These are phyloP conservation scores for Grammomys dolichurus DNA, from an alignment of 2,113 vertebrate genomes.

Conservation along the genomic window DNA sequence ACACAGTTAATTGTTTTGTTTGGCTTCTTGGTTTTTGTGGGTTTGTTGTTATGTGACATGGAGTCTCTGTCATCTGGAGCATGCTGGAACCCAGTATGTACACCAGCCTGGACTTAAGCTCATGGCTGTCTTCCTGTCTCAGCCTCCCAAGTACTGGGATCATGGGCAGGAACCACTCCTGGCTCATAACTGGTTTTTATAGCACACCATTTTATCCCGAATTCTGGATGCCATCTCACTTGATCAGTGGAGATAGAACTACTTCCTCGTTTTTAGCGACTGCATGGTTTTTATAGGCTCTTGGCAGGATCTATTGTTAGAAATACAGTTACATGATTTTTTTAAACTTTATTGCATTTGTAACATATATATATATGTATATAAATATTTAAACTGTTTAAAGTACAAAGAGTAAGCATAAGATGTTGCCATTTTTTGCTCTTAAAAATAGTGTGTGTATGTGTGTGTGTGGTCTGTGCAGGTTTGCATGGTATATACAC, in stretches of 20 bases:
- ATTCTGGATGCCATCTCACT: neutral
- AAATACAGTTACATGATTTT: neutral
- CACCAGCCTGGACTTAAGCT: neutral
- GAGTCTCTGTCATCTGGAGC: neutral
- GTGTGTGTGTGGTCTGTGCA: neutral
- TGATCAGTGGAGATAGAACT: neutral
- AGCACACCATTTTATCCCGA: neutral
- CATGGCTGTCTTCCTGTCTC: neutral
- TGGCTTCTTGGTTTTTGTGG: neutral
- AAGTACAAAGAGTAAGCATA: conserved; percentile 13
- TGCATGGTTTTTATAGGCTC: neutral
- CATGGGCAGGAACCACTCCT: neutral
- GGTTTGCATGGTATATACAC: neutral
- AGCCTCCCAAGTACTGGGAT: neutral
- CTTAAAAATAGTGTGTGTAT: neutral
- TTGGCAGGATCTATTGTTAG: neutral
- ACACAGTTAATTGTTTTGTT: neutral
- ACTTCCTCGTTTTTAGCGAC: conserved; percentile 27
- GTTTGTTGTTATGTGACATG: neutral
- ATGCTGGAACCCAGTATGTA: neutral
- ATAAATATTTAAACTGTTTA: neutral
- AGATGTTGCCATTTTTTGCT: neutral
- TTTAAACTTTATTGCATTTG: neutral
- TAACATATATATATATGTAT: neutral
- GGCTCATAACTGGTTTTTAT: neutral